Conservation (phyloP, 1,140 invertebrate species). For the Chelonus insularis region DNA sequence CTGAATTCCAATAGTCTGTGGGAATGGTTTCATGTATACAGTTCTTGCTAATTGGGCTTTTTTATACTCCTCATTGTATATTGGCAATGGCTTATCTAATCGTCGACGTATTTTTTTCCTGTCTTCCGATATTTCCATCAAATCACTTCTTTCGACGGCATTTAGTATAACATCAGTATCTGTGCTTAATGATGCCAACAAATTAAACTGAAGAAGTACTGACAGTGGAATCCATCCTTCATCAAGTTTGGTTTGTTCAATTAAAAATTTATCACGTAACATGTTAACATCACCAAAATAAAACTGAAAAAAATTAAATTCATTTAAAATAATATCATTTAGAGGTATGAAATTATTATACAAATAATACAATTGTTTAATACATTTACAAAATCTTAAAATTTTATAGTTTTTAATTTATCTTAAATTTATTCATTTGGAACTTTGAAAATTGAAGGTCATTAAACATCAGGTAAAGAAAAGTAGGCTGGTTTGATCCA, state of each 20-base stretch:
- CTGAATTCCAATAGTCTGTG: conserved; percentile 69
- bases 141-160: conserved; percentile 76
- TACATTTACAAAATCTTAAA: no score
- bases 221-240: conserved; percentile 89
- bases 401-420: no score
- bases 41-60: conserved; percentile 77
- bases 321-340: no score
- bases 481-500: no score
- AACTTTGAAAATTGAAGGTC: no score
- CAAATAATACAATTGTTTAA: no score
- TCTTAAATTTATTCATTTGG: no score
- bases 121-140: conserved; percentile 83
- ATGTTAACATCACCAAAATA: conserved; percentile 89
- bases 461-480: no score
- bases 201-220: conserved; percentile 86
- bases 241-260: conserved; percentile 76
- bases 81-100: conserved; percentile 78
- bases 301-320: conserved; percentile 65
- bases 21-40: conserved; percentile 90
- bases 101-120: conserved; percentile 79
- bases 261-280: conserved; percentile 85
- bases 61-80: conserved; percentile 78
- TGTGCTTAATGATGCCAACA: conserved; percentile 73
- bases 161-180: conserved; percentile 73
- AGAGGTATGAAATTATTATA: no score